phyloP scores from a whole-genome alignment of 2,888 invertebrate species.

The Nipponacmea schrenckii region DNA sequence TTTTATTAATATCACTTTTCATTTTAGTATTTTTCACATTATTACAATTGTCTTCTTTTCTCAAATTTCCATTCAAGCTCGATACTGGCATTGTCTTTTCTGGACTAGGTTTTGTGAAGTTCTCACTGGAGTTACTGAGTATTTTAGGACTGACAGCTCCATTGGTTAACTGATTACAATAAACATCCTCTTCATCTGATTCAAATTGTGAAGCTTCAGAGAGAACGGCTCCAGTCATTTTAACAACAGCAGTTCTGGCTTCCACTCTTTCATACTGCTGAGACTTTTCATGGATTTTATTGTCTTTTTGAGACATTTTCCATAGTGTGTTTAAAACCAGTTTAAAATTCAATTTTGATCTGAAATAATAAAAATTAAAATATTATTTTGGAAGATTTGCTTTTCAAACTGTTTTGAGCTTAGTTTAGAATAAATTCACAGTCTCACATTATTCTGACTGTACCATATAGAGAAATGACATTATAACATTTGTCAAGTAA shows the following conservation, averaged over 20 bases:
- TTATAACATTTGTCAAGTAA: too few relatives aligned
- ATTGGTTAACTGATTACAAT: background rate
- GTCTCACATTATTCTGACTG: too few relatives aligned
- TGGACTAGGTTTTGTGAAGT: background rate
- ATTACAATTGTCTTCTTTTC: background rate
- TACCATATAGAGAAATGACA: too few relatives aligned
- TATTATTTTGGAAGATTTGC: too few relatives aligned
- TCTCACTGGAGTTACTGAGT: background rate
- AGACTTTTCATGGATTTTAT: too few relatives aligned
- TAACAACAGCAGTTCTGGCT: slow-evolving; percentile 36
- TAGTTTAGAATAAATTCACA: too few relatives aligned
- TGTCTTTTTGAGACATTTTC: too few relatives aligned
- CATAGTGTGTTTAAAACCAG: too few relatives aligned
- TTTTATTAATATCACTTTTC: background rate
- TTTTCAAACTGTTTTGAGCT: too few relatives aligned
- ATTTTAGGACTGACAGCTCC: background rate
- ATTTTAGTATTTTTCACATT: slow-evolving; percentile 7
- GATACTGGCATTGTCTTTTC: background rate
- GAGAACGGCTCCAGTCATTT: slow-evolving; percentile 31
- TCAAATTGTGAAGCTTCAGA: slow-evolving; percentile 30
- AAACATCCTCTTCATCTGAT: slow-evolving; percentile 31
- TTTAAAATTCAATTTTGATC: too few relatives aligned
- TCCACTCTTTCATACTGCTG: slow-evolving; percentile 23
- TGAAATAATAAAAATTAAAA: too few relatives aligned
- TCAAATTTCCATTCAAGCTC: background rate